Evolutionary conservation across 1,140 invertebrate genomes (phyloP), one percentile per base, ranked within the genome.

Genomic region (Vanessa tameamea): DNA sequence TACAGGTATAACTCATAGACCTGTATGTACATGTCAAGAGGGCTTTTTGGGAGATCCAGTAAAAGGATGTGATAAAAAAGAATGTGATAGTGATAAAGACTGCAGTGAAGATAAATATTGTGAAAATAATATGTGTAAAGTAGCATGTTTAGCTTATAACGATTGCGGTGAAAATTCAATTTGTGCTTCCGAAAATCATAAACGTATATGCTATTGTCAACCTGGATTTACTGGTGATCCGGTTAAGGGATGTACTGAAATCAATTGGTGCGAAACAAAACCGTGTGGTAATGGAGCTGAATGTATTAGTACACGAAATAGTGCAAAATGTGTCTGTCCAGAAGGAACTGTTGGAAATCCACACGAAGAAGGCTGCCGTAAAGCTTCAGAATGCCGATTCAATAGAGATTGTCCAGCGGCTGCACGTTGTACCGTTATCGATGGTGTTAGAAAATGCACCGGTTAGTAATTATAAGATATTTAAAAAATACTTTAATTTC

Each of bases 211-310:
- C 82, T 95, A 96, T 79, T 98, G 97, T 87, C 96, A 97, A 87
- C 96, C 97, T 15, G 97, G 97, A 0, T 98, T 95, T 82, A 97
- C 96, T 12, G 97, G 97, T 13, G 95, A 97, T 92, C 94, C 97
- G 3, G 85, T 94, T 13, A 91, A 84, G 47, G 95, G 95, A 15
- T 98, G 97, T 83, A 87, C 93, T 55, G 89, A 96, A 37, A 96
- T 98, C 57, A 96, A 98, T 88, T 97, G 96, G 81, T 98, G 97
- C 85, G 93, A 94, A 14, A 94, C 95, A 76, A 94, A 94, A 69
- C 97, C 97, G 11, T 98, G 97, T 89, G 97, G 96, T n/a, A 94
- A 95, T 48, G 95, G 95, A 55, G 97, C 97, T 0, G 92, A 95
- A 67, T 99, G 98, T 88, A 95, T 95, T 76, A 98, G 98, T 85